A percentile compares a stretch with the other conserved stretches of the same genome.
Evolutionary conservation across 2,888 invertebrate genomes (phyloP).

Genomic region (Xanthorhoe designata): DNA sequence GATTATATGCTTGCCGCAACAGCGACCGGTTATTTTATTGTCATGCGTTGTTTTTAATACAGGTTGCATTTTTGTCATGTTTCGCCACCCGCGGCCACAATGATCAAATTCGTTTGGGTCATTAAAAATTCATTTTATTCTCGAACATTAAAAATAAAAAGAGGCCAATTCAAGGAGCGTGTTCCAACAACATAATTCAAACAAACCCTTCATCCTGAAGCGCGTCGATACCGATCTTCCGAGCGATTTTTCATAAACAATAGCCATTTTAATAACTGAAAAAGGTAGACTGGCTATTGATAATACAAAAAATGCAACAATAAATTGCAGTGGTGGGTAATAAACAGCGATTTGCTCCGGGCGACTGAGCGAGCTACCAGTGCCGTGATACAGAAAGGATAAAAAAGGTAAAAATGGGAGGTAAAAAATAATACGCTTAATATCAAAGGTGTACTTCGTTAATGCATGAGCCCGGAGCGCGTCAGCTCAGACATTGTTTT

Average conservation of each 20-base stretch:
- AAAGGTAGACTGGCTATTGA: slow-evolving; percentile 81
- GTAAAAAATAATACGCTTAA: slow-evolving; percentile 82
- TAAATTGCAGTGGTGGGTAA: slow-evolving; percentile 83
- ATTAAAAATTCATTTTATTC: slow-evolving; percentile 40
- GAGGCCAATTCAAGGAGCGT: slow-evolving; percentile 34
- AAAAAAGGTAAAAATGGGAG: slow-evolving; percentile 56
- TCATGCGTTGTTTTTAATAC: slow-evolving; percentile 43
- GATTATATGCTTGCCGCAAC: slow-evolving; percentile 55
- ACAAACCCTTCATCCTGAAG: slow-evolving; percentile 59
- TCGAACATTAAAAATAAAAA: slow-evolving; percentile 23
- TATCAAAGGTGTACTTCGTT: slow-evolving; percentile 84
- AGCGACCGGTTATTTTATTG: slow-evolving; percentile 53
- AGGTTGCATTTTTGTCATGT: slow-evolving; percentile 49
- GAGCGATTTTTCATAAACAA: slow-evolving; percentile 83
- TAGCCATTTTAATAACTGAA: slow-evolving; percentile 82
- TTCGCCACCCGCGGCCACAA: slow-evolving; percentile 42
- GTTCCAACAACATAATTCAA: slow-evolving; percentile 46
- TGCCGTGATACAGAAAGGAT: slow-evolving; percentile 54
- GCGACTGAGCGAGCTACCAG: slow-evolving; percentile 82
- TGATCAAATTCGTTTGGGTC: slow-evolving; percentile 45
- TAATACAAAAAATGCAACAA: slow-evolving; percentile 85
- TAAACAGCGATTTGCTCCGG: slow-evolving; percentile 83
- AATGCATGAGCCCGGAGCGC: slow-evolving; percentile 83
- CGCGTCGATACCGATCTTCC: slow-evolving; percentile 71
- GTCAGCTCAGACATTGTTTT: slow-evolving; percentile 82